Base-by-base conservation (phyloP, 2,113 vertebrate genomes). In the Gallinago undulata region DNA sequence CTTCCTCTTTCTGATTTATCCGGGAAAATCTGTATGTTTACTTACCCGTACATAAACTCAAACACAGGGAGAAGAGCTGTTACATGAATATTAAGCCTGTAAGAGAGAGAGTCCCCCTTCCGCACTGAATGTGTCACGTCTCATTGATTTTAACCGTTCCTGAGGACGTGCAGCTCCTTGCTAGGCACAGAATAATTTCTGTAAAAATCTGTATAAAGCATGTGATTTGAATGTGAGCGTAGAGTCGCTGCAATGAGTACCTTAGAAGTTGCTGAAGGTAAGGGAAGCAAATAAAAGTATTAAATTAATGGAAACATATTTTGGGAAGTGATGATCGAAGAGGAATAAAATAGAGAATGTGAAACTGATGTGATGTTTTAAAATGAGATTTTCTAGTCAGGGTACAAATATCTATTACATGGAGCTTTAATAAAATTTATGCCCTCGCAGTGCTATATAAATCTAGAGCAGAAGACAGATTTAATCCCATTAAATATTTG, bases 401-500 rank as follows among this genome's bases (percentile, higher is more conserved):
- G 63, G 78, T 94, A 96, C 81, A 94, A 86, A 21, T 79, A 79
- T 39, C 75, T 95, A 50, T 62, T 91, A 51, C 79, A 84, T 2
- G 4, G 76, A 91, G 39, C 68, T 94, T 89, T 94, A 90, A 80
- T 87, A 86, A 89, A 95, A 60, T 89, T 96, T 91, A 59, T 94
- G 84, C 78, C 72, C 83, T 91, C 23, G 5, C 35, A 78, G 82
- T n/a, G 50, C 82, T 90, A 1, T 67, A 82, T 91, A 95, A 96
- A 95, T 94, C 93, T 77, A 45, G 21, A 87, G 63, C 31, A 63
- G 81, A 86, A 64, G 87, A 90, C 85, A 93, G 79, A 80, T 95
- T 96, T 94, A 96, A 96, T 93, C 82, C 91, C 83, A 89, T 96
- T 95, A 95, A 91, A 92, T 94, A 85, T 96, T 93, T 94, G 87